Evolutionary conservation across 2,113 vertebrate species (phyloP).

Genomic region (Seriola aureovittata): DNA sequence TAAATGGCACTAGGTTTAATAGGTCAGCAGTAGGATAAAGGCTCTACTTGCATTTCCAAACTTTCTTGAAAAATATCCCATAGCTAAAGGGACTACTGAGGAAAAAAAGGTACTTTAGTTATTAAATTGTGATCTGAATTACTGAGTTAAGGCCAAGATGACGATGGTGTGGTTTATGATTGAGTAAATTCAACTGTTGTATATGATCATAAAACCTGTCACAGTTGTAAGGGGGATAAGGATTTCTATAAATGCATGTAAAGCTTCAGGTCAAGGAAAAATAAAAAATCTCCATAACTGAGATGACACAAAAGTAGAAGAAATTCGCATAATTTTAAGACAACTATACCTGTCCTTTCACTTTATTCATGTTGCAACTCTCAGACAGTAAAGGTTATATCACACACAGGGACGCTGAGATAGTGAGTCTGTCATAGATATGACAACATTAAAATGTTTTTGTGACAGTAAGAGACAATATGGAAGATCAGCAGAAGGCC

Average conservation of each 20-base stretch:
- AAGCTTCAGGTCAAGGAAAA: not conserved
- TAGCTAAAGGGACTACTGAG: not conserved
- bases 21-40: not conserved
- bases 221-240: not conserved
- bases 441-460: constrained; percentile 68
- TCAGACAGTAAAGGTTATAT: constrained; percentile 76
- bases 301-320: not conserved
- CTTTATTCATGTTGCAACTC: constrained; percentile 81
- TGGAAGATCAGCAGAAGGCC: constrained; percentile 62
- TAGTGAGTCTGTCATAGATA: constrained; percentile 61
- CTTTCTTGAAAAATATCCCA: not conserved
- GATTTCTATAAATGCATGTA: not conserved
- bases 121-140: not conserved
- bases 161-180: not conserved
- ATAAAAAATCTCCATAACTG: not conserved
- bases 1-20: not conserved
- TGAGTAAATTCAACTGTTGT: not conserved
- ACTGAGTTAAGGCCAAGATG: not conserved
- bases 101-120: not conserved
- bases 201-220: not conserved
- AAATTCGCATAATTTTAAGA: not conserved
- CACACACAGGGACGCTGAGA: constrained; percentile 70
- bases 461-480: constrained; percentile 60
- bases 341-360: constrained; percentile 54
- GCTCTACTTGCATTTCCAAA: not conserved